Conservation (phyloP, 1,140 invertebrate species). For the Drosophila triauraria region DNA sequence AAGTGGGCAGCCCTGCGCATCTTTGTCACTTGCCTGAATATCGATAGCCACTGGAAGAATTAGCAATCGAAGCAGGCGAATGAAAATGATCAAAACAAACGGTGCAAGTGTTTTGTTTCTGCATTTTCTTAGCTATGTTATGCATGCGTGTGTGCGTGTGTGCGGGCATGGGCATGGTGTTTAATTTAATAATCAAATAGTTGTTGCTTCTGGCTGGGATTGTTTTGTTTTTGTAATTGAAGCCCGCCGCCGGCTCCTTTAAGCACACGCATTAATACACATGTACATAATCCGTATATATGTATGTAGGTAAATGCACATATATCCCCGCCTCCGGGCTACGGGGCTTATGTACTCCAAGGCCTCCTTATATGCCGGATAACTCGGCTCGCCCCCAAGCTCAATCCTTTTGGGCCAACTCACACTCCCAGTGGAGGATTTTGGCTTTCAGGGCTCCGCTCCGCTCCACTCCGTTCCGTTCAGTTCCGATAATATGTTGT, state of each 20-base stretch:
- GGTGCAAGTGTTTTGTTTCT: constrained; percentile 32
- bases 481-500: constrained; percentile 71
- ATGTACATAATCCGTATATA: constrained; percentile 2
- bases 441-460: constrained; percentile 48
- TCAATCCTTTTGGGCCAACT: constrained; percentile 21
- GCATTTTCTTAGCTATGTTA: not conserved
- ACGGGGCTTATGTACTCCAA: constrained; percentile 33
- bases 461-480: constrained; percentile 5
- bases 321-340: constrained; percentile 13
- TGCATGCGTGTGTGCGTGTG: not conserved
- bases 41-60: constrained; percentile 24
- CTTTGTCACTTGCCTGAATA: constrained; percentile 14
- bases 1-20: not conserved
- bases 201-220: constrained; percentile 8
- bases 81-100: constrained; percentile 45
- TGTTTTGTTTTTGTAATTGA: constrained; percentile 56
- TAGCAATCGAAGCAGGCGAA: constrained; percentile 25
- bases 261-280: constrained; percentile 8
- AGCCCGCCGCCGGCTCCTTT: constrained; percentile 19
- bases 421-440: constrained; percentile 36
- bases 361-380: constrained; percentile 37
- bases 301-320: constrained; percentile 10
- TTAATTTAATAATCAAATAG: constrained; percentile 31
- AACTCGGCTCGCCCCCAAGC: constrained; percentile 13
- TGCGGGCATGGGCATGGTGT: constrained; percentile 14